Evolutionary conservation across 2,888 invertebrate genomes (phyloP).

Genomic region (Cyaniris semiargus): DNA sequence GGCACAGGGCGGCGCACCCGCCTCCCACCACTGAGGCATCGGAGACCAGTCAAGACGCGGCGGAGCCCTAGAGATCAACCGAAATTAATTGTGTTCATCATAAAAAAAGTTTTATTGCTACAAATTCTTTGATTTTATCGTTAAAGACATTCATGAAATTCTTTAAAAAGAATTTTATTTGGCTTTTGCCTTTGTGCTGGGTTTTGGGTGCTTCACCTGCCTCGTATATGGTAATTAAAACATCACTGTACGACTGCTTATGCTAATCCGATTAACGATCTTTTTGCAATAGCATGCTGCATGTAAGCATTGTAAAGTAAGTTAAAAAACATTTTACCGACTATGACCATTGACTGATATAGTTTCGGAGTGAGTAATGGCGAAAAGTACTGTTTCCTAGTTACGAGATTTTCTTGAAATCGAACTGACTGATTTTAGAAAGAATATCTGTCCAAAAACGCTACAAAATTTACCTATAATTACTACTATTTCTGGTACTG

Average conservation of each 20-base stretch:
- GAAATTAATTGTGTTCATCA: not conserved
- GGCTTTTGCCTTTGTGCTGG: not conserved
- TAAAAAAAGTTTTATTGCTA: not conserved
- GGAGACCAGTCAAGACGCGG: conserved; percentile 76
- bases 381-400: no score
- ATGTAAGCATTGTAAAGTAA: not conserved
- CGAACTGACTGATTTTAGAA: no score
- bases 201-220: not conserved
- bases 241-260: not conserved
- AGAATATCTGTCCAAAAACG: no score
- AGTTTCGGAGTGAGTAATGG: no score
- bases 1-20: conserved; percentile 83
- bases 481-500: conserved; percentile 30
- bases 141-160: not conserved
- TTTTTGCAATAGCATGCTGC: not conserved
- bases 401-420: no score
- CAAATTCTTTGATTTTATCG: conserved; percentile 9
- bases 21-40: conserved; percentile 76
- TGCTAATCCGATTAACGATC: conserved; percentile 11
- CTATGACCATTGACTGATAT: not conserved
- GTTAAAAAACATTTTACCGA: not conserved
- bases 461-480: no score
- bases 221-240: conserved; percentile 15
- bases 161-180: not conserved
- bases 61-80: conserved; percentile 55